Evolutionary conservation across 2,797 vertebrate species (phyloP).

Genomic region (Cryptoprocta ferox): DNA sequence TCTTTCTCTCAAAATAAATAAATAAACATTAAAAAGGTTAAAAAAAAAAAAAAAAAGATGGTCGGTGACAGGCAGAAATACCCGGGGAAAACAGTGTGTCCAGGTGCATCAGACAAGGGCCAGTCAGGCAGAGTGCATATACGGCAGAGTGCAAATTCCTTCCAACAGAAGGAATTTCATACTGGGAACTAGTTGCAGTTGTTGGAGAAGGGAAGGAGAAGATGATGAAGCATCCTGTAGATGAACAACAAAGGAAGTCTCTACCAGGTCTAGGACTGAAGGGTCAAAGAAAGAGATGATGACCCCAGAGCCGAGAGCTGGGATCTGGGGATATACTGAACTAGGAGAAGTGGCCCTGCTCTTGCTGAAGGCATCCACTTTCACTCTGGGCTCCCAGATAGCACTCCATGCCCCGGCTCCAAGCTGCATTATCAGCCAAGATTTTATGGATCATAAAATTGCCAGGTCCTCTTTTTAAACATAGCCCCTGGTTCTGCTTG

Average conservation of each 20-base stretch:
- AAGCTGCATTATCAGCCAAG: not conserved
- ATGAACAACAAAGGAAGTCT: not conserved
- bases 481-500: constrained; percentile 42
- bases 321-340: not conserved
- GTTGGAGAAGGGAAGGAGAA: not conserved
- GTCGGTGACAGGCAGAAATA: not conserved
- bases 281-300: not conserved
- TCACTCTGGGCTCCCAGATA: not conserved
- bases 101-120: fast-evolving
- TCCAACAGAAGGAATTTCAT: not conserved
- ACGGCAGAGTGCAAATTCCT: not conserved
- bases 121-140: not conserved
- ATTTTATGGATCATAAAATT: constrained; percentile 58
- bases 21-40: too few relatives aligned
- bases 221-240: not conserved
- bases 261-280: not conserved
- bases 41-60: not conserved
- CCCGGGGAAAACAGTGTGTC: not conserved
- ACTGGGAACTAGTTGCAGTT: not conserved
- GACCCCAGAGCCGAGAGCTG: not conserved
- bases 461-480: constrained; percentile 15
- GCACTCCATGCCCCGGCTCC: not conserved
- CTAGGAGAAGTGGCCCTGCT: not conserved
- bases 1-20: too few relatives aligned
- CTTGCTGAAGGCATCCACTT: not conserved